phyloP scores from a whole-genome alignment of 2,113 vertebrate species.

The Marcusenius ussheri region DNA sequence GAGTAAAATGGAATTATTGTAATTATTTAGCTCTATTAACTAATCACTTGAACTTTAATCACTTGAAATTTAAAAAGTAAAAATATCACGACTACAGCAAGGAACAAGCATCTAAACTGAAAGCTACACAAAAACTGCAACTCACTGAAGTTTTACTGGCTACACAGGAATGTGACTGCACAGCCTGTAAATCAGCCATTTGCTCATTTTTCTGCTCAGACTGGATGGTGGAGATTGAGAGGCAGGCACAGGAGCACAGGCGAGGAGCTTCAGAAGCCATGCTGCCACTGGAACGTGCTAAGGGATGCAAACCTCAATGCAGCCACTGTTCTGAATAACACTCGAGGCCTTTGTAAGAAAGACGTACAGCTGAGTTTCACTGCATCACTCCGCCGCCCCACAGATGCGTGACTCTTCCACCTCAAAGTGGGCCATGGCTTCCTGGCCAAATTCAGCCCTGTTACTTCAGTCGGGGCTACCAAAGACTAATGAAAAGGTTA shows the following conservation, averaged over 20 bases:
- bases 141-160: background rate
- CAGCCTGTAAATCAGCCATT: background rate
- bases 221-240: background rate
- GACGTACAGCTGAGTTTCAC: background rate
- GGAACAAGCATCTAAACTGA: background rate
- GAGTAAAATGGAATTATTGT: background rate
- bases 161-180: background rate
- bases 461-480: no score
- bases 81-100: background rate
- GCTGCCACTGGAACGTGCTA: background rate
- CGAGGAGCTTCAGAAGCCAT: background rate
- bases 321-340: background rate
- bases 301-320: background rate
- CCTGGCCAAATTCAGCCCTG: background rate
- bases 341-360: background rate
- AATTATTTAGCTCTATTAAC: background rate
- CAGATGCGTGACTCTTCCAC: background rate
- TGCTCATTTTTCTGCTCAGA: background rate
- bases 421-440: background rate
- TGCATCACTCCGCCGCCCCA: background rate
- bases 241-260: background rate
- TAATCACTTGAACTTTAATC: background rate
- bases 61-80: background rate
- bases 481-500: background rate
- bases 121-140: background rate